Base-by-base conservation (phyloP, 1,140 invertebrate genomes). In the Pollicipes pollicipes region DNA sequence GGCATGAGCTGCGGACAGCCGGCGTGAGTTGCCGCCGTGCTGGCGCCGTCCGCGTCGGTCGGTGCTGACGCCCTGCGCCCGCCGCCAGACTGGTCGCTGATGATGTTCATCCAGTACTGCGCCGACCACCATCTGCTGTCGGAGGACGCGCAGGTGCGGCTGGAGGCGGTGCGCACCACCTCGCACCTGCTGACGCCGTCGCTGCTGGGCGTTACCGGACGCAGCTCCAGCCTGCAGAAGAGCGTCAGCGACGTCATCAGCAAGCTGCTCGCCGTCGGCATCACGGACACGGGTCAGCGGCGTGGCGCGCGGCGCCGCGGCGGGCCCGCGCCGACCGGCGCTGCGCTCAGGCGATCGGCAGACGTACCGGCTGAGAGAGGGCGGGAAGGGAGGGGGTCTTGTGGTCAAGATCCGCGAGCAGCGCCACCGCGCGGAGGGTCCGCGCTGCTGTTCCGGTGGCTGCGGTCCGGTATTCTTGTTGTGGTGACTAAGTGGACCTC, bases 131-230 rank as follows among this genome's bases (percentile, higher is more conserved):
- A 95, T 77, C 81, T 99, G n/a, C 88, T 87, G 10, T 91, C 89
- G 77, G 95, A 98, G 75, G 87, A 93, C 75, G 88, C 88, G 75
- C 93, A 97, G 78, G 88, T 99, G 0, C 85, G 96, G 28, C 79
- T 98, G 67, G 95, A 98, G 81, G 92, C 96, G 28, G 95, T 98
- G 0, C 85, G 89, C 77, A 98, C 95, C 0, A 95, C 95, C n/a
- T n/a, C n/a, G n/a, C n/a, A n/a, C n/a, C n/a, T n/a, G n/a, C n/a
- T n/a, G n/a, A n/a, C n/a, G n/a, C 74, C 73, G 8, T 71, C 72
- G 63, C 72, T 73, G 66, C 68, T 70, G 29, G 30, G 72, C 30
- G 64, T 63, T 27, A 71, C 68, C 29, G 70, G 58, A 26, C 69
- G 37, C n/a, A 69, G 28, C 30, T 70, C 66, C 6, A 70, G 67